Conservation (phyloP, 2,113 vertebrate species). For the Formicarius rufipectus region DNA sequence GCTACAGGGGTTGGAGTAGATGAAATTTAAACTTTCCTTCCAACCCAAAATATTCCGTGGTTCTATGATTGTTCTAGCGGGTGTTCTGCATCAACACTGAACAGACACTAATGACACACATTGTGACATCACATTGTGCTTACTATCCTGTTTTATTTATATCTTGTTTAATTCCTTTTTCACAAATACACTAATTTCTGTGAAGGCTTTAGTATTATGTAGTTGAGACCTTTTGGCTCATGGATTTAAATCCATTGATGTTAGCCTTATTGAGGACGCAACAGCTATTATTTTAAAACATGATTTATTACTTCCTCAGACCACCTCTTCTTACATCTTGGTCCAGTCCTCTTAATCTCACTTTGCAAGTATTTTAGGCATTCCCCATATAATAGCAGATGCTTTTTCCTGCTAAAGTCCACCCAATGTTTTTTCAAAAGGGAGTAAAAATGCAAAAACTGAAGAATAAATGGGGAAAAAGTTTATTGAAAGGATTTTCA, state of each 20-base stretch:
- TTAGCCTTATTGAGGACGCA: neutral
- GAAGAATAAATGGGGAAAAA: neutral
- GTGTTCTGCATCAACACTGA: neutral
- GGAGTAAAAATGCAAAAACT: neutral
- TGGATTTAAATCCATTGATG: neutral
- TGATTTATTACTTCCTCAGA: neutral
- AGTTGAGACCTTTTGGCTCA: neutral
- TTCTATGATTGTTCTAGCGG: neutral
- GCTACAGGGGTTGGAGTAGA: rapidly evolving
- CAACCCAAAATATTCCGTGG: neutral
- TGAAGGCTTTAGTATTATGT: neutral
- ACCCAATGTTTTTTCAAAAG: neutral
- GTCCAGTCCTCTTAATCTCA: neutral
- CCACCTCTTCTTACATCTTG: neutral
- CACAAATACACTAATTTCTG: neutral
- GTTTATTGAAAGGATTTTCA: neutral
- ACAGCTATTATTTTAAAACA: neutral
- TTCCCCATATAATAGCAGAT: neutral
- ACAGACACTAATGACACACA: neutral
- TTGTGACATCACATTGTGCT: neutral
- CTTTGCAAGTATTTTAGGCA: neutral
- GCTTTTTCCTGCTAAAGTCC: neutral
- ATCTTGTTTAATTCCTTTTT: neutral
- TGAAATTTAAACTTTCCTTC: neutral
- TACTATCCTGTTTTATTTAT: neutral